phyloP scores from a whole-genome alignment of 2,888 invertebrate species.

The Xanthostigma xanthostigma region DNA sequence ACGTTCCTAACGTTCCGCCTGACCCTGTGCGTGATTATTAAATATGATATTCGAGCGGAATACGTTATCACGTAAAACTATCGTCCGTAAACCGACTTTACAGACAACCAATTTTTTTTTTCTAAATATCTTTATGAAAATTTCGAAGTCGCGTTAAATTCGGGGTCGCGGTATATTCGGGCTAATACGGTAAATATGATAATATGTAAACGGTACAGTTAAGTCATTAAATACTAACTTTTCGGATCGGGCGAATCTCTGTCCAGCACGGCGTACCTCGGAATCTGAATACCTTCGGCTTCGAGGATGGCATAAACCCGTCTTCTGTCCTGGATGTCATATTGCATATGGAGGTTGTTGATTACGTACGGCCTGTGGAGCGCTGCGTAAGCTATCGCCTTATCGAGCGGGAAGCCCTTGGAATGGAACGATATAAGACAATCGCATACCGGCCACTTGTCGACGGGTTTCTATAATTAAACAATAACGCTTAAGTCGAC shows the following conservation, averaged over 20 bases:
- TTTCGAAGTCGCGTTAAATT: too few species aligned
- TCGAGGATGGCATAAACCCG: constrained; percentile 91
- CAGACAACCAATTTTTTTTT: too few species aligned
- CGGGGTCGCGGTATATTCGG: too few species aligned
- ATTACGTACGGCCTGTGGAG: constrained; percentile 90
- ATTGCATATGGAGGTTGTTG: constrained; percentile 97
- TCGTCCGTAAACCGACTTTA: too few species aligned
- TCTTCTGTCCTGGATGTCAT: constrained; percentile 88
- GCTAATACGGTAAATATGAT: too few species aligned
- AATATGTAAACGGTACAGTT: too few species aligned
- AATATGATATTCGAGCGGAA: too few species aligned
- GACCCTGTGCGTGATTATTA: too few species aligned
- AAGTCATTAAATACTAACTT: constrained; percentile 40
- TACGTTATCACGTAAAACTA: too few species aligned
- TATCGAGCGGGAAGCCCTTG: constrained; percentile 94
- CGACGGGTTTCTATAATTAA: constrained; percentile 63
- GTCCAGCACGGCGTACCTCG: constrained; percentile 92
- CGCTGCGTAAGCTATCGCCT: constrained; percentile 92
- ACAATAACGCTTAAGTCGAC: not conserved
- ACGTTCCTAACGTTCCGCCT: too few species aligned
- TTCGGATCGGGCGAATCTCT: constrained; percentile 84
- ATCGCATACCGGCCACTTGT: constrained; percentile 96
- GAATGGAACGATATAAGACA: constrained; percentile 97
- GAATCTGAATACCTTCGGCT: constrained; percentile 91
- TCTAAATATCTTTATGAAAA: too few species aligned